Evolutionary conservation across 2,888 invertebrate species (phyloP), one percentile per base, ranked within the genome.

Genomic region (Melikaiella ostensackeni): DNA sequence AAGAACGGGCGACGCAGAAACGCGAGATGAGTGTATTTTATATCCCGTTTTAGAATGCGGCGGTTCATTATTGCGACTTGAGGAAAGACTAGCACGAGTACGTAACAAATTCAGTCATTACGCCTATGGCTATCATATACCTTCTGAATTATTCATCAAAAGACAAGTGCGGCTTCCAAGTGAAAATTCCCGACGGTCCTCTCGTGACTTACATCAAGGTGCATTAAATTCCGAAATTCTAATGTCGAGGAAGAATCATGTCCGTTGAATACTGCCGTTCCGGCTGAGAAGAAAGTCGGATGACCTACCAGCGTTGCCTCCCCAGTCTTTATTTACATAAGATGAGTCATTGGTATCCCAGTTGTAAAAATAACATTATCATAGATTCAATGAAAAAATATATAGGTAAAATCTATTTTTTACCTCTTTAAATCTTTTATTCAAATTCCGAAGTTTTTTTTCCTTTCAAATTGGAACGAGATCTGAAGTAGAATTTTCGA

Each of bases 111-210:
- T 33, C 33, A 62, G 62, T 7, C 42, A 19, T 46, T 66, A 46
- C 24, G 66, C 24, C 42, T 27, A 19, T 42, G 27, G n/a, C 24
- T 46, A 46, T 42, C 46, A 46, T 66, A 46, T 66, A 46, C 66
- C 46, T 66, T 66, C 24, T 66, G 66, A 66, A 66, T 66, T 66
- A 66, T 66, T 66, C 66, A 66, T 46, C 46, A 16, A 66, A 66
- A 33, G 63, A 38, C 35, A 63, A 63, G 63, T 63, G 46, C 66
- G 66, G 46, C 16, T 27, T 46, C 27, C 24, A 66, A 24, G 21
- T 62, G 35, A 64, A 46, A 66, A 66, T 46, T 66, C 46, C 66
- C 66, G 21, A 24, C 27, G 42, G 27, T 38, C 38, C 27, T 42
- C 42, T 66, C 66, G 24, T 66, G 66, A 66, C 42, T 66, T 27